Evolutionary conservation across 2,113 vertebrate species (phyloP).

Genomic region (Formicarius rufipectus): DNA sequence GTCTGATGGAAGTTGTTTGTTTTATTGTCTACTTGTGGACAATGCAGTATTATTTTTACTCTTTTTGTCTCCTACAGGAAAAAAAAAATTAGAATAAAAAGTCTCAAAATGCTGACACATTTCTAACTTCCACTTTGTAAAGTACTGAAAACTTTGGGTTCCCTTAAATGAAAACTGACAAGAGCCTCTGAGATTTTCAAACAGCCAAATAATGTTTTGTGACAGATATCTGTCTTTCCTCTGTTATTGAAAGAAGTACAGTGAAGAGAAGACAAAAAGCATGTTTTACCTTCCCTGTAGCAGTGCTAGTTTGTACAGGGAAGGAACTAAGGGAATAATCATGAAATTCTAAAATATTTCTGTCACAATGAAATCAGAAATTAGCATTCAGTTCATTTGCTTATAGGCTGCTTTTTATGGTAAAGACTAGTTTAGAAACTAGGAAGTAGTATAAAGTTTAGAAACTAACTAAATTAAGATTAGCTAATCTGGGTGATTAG

Average conservation of each 20-base stretch:
- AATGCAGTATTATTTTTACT: background rate
- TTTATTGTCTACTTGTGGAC: background rate
- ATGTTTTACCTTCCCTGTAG: constrained; percentile 39
- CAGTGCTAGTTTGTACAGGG: background rate
- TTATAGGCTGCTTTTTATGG: background rate
- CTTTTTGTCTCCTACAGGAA: background rate
- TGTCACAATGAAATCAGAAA: background rate
- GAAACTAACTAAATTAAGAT: background rate
- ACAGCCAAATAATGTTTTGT: background rate
- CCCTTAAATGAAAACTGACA: background rate
- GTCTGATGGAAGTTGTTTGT: background rate
- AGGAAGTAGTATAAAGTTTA: background rate
- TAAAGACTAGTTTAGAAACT: background rate
- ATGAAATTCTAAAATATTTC: background rate
- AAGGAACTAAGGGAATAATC: background rate
- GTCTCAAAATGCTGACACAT: constrained; percentile 12
- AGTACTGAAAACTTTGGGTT: background rate
- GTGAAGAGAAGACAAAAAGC: background rate
- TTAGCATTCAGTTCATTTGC: background rate
- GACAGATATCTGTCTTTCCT: background rate
- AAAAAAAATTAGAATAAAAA: background rate
- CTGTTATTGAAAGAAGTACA: constrained; percentile 8
- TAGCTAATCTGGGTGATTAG: background rate
- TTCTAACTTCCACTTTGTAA: background rate
- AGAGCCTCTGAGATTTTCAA: constrained; percentile 24